phyloP scores from a whole-genome alignment of 2,113 vertebrate species.

The Polypterus bichir region DNA sequence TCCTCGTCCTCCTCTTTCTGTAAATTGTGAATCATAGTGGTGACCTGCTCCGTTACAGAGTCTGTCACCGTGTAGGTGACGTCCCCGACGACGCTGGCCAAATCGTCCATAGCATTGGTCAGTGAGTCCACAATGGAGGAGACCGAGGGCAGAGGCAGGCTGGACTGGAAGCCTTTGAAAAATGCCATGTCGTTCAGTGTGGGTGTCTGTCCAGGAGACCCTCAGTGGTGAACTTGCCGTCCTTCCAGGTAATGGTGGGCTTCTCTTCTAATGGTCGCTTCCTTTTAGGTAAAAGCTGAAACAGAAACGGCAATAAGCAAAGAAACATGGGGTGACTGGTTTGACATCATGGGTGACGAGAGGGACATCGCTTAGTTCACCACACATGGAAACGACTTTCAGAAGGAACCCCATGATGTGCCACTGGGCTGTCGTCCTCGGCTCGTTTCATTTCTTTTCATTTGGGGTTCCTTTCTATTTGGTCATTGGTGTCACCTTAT shows the following conservation, averaged over 20 bases:
- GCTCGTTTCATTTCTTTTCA: no score
- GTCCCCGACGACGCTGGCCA: slow-evolving; percentile 68
- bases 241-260: neutral
- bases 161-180: slow-evolving; percentile 80
- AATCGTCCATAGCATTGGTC: slow-evolving; percentile 72
- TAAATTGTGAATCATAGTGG: slow-evolving; percentile 65
- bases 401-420: no score
- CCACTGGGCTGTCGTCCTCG: no score
- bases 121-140: slow-evolving; percentile 74
- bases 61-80: slow-evolving; percentile 68
- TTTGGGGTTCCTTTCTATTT: no score
- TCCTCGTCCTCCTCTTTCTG: slow-evolving; percentile 47
- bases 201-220: neutral
- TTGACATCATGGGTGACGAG: no score
- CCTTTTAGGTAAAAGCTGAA: no score
- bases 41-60: slow-evolving; percentile 79
- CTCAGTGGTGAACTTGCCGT: neutral
- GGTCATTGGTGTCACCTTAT: no score
- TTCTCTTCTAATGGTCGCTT: no score
- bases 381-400: no score
- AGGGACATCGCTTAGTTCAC: no score
- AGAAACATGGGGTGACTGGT: no score
- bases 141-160: slow-evolving; percentile 65
- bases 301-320: no score
- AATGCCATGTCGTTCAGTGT: slow-evolving; percentile 61